Percentiles rank a stretch among this genome's conserved stretches.
phyloP scores from a whole-genome alignment of 2,797 vertebrate genomes.

The Coendou prehensilis region DNA sequence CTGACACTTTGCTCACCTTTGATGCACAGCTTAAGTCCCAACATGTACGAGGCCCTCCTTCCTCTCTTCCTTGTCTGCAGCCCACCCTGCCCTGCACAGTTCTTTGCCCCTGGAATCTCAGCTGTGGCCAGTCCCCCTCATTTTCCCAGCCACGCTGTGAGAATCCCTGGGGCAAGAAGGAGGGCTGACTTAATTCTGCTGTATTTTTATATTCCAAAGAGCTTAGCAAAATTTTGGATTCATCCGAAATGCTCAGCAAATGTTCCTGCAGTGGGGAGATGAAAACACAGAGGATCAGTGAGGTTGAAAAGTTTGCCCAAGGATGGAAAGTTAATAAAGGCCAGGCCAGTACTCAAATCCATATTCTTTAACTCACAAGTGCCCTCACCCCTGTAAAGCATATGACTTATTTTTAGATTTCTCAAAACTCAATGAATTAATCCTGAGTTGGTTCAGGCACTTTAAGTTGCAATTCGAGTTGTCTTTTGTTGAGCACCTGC shows the following conservation, averaged over 20 bases:
- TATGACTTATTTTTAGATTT: constrained; percentile 51
- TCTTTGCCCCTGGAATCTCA: background rate
- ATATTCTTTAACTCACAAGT: background rate
- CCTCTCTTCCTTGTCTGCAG: background rate
- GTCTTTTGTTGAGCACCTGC: background rate
- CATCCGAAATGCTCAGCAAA: constrained; percentile 24
- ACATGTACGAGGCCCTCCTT: background rate
- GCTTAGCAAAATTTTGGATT: constrained; percentile 6
- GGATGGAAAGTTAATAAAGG: constrained; percentile 56
- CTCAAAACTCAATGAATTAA: constrained; percentile 30
- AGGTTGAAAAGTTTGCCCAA: constrained; percentile 34
- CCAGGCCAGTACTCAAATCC: background rate
- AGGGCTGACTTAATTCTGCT: constrained; percentile 31
- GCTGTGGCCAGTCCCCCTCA: background rate
- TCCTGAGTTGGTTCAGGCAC: background rate
- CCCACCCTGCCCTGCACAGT: background rate
- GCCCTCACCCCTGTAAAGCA: background rate
- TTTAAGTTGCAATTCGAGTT: background rate
- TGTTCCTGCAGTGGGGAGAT: background rate
- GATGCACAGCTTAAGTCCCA: background rate
- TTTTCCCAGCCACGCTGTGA: background rate
- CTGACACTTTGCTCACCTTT: background rate
- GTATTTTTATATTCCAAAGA: constrained; percentile 42
- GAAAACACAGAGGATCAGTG: constrained; percentile 3
- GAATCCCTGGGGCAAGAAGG: background rate